Conservation (phyloP, 2,113 vertebrate species). For the Corythornis cristatus region DNA sequence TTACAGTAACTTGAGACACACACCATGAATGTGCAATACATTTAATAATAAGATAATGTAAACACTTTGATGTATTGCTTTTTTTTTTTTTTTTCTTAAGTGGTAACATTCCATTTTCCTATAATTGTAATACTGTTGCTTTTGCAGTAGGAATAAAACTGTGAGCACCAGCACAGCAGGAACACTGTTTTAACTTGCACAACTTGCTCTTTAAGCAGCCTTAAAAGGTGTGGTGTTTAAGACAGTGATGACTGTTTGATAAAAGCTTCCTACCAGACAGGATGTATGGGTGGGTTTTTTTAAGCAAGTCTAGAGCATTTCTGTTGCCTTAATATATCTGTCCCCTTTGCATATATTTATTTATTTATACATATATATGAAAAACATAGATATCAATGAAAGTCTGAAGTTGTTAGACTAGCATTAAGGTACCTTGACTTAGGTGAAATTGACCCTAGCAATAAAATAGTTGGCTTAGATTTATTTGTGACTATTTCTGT, state of each 20-base stretch:
- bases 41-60: background rate
- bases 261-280: background rate
- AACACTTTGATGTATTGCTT: background rate
- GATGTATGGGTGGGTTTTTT: background rate
- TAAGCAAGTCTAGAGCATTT: background rate
- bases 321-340: background rate
- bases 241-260: background rate
- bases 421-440: background rate
- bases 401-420: background rate
- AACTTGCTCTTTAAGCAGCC: background rate
- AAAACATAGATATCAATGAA: background rate
- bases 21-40: background rate
- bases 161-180: background rate
- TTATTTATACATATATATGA: too few relatives aligned
- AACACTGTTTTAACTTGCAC: background rate
- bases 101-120: background rate
- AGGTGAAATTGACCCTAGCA: background rate
- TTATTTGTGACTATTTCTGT: background rate
- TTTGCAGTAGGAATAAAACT: background rate
- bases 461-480: background rate
- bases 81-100: background rate
- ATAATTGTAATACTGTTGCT: background rate
- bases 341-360: background rate
- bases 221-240: background rate
- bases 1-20: background rate